Base-by-base conservation (phyloP, 2,888 invertebrate genomes). In the Doris montereyensis region DNA sequence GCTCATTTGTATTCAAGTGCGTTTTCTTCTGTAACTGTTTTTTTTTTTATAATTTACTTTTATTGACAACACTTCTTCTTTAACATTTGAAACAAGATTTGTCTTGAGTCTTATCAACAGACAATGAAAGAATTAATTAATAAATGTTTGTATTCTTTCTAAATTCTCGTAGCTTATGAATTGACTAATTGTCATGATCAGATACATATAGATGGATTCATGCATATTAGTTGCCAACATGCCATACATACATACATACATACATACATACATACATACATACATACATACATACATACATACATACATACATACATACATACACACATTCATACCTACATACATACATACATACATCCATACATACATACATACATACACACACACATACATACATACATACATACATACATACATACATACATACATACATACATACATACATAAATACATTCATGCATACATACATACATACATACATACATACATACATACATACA, bases 401-500 rank as follows among this genome's bases (percentile, higher is more conserved):
- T 74, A 58, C 24, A 74, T 58, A 58, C 8, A 58, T 74, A 58
- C 24, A 74, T 58, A 74, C 8, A 58, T 28, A 74, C 2, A 74
- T 74, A 74, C 8, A 57, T 74, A 58, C 8, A 58, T 74, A 74
- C 8, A 58, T 74, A 74, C 8, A 74, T 74, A 74, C 8, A 58
- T 58, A 73, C 52, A 58, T 26, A 73, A 30, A 73, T 58, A 73
- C 52, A 58, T 58, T 58, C 52, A 58, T 58, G 58, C 52, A 58
- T 58, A 73, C 24, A 58, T 73, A 58, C 24, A 58, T 73, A 73
- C 24, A 58, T 73, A 73, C 21, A 58, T 73, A 73, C 34, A 71
- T 35, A 71, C 71, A 71, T 71, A 71, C 71, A 71, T 71, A 71
- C 41, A 71, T 71, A 71, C 71, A 71, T 71, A 71, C 71, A 71